phyloP scores from a whole-genome alignment of 1,140 invertebrate genomes.

The Magallana gigas region DNA sequence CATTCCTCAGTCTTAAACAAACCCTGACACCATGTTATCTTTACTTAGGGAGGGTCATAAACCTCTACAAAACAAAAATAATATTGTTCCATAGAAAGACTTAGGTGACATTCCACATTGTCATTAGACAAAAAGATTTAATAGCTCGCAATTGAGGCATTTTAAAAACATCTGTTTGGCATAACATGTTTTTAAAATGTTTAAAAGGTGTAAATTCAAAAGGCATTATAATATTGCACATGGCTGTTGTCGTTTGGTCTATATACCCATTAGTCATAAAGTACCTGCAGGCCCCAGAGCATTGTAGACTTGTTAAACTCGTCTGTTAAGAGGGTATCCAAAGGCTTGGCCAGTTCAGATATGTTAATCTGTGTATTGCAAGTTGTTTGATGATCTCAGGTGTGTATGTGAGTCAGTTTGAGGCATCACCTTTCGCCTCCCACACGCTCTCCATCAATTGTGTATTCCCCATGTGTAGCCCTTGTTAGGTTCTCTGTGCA shows the following conservation, averaged over 20 bases:
- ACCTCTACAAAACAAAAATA: not conserved
- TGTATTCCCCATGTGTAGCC: not conserved
- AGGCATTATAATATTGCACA: not conserved
- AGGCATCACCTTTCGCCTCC: constrained; percentile 1
- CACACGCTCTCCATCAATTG: not conserved
- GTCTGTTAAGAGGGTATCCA: not conserved
- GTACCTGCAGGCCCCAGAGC: not conserved
- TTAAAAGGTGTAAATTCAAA: constrained; percentile 14
- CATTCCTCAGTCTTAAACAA: not conserved
- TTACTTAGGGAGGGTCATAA: not conserved
- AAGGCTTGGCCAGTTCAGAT: not conserved
- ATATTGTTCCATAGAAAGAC: not conserved
- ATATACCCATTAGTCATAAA: constrained; percentile 22
- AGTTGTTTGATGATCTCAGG: constrained; percentile 22
- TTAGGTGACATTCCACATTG: not conserved
- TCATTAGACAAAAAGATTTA: constrained; percentile 33
- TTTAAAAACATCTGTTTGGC: constrained; percentile 10
- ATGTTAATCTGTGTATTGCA: constrained; percentile 4
- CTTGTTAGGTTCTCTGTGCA: not conserved
- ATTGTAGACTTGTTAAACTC: not conserved
- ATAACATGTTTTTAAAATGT: constrained; percentile 5
- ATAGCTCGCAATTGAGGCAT: not conserved
- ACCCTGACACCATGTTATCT: not conserved
- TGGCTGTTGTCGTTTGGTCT: not conserved
- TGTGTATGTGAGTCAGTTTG: constrained; percentile 19